Percentiles rank a stretch among this genome's conserved stretches.
phyloP scores from a whole-genome alignment of 2,797 vertebrate genomes.

The Astyanax mexicanus region DNA sequence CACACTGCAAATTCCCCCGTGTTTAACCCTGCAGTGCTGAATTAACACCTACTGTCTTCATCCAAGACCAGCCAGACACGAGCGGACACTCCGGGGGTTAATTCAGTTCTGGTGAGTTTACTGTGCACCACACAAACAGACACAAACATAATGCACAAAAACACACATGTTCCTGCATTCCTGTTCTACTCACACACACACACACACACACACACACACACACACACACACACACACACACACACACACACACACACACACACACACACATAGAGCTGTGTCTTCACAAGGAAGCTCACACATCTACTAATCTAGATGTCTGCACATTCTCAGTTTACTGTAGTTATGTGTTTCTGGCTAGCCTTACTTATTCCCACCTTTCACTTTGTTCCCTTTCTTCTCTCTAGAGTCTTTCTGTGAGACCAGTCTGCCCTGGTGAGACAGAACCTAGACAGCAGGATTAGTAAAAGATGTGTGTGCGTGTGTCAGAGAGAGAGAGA shows the following conservation, averaged over 20 bases:
- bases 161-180: too few relatives aligned
- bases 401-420: background rate
- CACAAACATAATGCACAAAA: constrained; percentile 57
- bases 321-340: constrained; percentile 25
- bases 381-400: background rate
- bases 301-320: constrained; percentile 21
- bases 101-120: background rate
- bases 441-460: constrained; percentile 6
- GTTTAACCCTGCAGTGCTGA: constrained; percentile 7
- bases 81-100: background rate
- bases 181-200: too few relatives aligned
- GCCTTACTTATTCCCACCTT: constrained; percentile 15
- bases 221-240: constrained; percentile 15
- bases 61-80: constrained; percentile 1
- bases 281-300: constrained; percentile 30
- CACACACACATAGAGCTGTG: background rate
- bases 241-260: constrained; percentile 43
- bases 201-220: constrained; percentile 4
- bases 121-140: constrained; percentile 33
- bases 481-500: constrained; percentile 4
- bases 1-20: constrained; percentile 25
- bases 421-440: constrained; percentile 7
- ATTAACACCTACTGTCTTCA: constrained; percentile 29
- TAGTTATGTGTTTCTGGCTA: background rate
- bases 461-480: constrained; percentile 20